Conservation (phyloP, 2,888 invertebrate genomes). For the Hydraecia micacea region DNA sequence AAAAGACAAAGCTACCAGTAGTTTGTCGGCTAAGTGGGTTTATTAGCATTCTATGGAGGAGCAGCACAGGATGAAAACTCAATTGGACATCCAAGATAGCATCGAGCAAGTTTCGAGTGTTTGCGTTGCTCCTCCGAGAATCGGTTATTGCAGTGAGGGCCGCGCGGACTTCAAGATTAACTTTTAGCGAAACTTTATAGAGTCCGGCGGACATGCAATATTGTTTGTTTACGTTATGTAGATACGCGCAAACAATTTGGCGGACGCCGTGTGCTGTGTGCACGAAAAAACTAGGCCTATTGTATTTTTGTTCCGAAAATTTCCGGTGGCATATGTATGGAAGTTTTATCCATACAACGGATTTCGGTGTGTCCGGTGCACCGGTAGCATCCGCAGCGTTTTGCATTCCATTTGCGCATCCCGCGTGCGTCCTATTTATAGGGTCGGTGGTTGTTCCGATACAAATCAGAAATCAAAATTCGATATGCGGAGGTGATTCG, state of each 20-base stretch:
- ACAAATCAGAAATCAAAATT: conserved; percentile 86
- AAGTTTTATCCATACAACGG: conserved; percentile 48
- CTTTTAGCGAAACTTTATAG: conserved; percentile 39
- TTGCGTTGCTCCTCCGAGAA: conserved; percentile 67
- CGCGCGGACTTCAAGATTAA: conserved; percentile 47
- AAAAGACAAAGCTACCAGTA: conserved; percentile 81
- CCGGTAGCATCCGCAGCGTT: conserved; percentile 71
- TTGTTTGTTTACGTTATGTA: conserved; percentile 27
- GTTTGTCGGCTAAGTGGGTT: conserved; percentile 83
- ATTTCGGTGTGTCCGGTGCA: conserved; percentile 60
- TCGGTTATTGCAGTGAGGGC: conserved; percentile 63
- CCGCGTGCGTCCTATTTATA: conserved; percentile 73
- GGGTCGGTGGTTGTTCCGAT: conserved; percentile 65
- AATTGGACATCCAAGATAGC: conserved; percentile 81
- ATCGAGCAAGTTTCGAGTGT: conserved; percentile 74
- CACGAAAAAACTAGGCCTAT: conserved; percentile 43
- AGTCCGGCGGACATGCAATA: conserved; percentile 10
- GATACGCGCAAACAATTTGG: conserved; percentile 36
- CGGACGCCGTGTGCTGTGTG: conserved; percentile 21
- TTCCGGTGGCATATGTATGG: conserved; percentile 43
- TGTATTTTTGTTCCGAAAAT: conserved; percentile 52
- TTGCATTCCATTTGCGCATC: conserved; percentile 79
- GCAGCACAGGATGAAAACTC: conserved; percentile 77
- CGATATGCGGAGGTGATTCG: conserved; percentile 84
- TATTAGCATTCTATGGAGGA: conserved; percentile 80